Evolutionary conservation across 1,140 invertebrate species (phyloP).

Genomic region (Protaetia brevitarsis): DNA sequence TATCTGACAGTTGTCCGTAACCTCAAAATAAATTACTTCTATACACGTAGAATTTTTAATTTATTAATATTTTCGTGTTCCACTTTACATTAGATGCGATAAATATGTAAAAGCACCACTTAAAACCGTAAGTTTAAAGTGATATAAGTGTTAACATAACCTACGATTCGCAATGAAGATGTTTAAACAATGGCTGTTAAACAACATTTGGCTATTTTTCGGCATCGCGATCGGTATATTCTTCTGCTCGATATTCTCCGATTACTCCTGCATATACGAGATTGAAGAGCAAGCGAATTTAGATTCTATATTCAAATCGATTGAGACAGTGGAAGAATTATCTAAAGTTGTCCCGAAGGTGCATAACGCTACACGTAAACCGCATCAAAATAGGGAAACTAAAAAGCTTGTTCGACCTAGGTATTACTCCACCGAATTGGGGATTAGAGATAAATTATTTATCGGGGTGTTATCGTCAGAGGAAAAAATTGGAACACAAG

Average conservation of each 20-base stretch:
- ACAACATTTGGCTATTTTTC: conserved; percentile 7
- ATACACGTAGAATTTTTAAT: no score
- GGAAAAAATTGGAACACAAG: conserved; percentile 65
- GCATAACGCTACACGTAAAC: conserved; percentile 26
- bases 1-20: no score
- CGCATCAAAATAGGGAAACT: conserved; percentile 9
- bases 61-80: no score
- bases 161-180: neutral
- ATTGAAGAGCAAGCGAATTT: neutral
- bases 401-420: conserved; percentile 67
- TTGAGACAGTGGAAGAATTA: neutral
- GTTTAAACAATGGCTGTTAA: neutral
- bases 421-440: conserved; percentile 90
- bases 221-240: neutral
- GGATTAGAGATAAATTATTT: conserved; percentile 85
- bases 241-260: conserved; percentile 1
- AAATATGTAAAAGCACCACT: no score
- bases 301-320: neutral
- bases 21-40: no score
- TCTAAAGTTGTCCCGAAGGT: neutral
- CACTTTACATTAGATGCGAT: no score
- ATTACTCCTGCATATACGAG: neutral
- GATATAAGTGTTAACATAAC: no score
- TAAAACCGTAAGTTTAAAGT: no score
- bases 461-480: conserved; percentile 76